Conservation (phyloP, 2,797 vertebrate species). For the Trachurus trachurus region DNA sequence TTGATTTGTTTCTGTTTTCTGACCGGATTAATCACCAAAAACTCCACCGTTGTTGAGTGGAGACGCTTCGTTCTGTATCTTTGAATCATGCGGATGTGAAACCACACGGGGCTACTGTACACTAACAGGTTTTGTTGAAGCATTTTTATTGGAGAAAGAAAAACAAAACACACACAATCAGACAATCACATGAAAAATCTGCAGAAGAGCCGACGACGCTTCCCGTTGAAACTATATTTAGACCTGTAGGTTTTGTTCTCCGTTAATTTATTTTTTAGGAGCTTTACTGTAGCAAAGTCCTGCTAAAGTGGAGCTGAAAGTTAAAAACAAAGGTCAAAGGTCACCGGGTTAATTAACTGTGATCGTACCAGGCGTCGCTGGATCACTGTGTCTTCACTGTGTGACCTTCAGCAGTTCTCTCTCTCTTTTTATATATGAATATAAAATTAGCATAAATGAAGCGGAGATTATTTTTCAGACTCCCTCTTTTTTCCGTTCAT, state of each 20-base stretch:
- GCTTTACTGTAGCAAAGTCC: slow-evolving; percentile 54
- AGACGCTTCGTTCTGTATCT: slow-evolving; percentile 35
- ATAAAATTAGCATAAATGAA: slow-evolving; percentile 43
- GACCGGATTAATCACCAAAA: slow-evolving; percentile 48
- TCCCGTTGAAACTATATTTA: slow-evolving; percentile 12
- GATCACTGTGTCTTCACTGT: slow-evolving; percentile 68
- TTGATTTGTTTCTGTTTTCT: background rate
- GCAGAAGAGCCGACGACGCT: slow-evolving; percentile 61
- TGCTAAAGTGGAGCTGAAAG: slow-evolving; percentile 8
- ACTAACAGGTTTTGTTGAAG: slow-evolving; percentile 4
- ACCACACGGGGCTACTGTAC: slow-evolving; percentile 32
- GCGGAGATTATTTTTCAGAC: slow-evolving; percentile 46
- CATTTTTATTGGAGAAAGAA: slow-evolving; percentile 23
- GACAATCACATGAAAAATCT: slow-evolving; percentile 77
- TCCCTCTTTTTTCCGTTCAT: slow-evolving; percentile 37
- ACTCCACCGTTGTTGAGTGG: slow-evolving; percentile 12
- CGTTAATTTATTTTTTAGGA: slow-evolving; percentile 46
- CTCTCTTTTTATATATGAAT: background rate
- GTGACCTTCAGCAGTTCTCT: slow-evolving; percentile 36
- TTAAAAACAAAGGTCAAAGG: slow-evolving; percentile 38
- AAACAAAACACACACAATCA: slow-evolving; percentile 45
- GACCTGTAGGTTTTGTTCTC: slow-evolving; percentile 40
- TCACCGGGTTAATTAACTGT: slow-evolving; percentile 54
- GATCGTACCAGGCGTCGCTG: slow-evolving; percentile 52
- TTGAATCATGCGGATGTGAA: slow-evolving; percentile 45